Evolutionary conservation across 1,140 invertebrate genomes (phyloP), one percentile per base, ranked within the genome.

Genomic region (Ganaspis sp.): DNA sequence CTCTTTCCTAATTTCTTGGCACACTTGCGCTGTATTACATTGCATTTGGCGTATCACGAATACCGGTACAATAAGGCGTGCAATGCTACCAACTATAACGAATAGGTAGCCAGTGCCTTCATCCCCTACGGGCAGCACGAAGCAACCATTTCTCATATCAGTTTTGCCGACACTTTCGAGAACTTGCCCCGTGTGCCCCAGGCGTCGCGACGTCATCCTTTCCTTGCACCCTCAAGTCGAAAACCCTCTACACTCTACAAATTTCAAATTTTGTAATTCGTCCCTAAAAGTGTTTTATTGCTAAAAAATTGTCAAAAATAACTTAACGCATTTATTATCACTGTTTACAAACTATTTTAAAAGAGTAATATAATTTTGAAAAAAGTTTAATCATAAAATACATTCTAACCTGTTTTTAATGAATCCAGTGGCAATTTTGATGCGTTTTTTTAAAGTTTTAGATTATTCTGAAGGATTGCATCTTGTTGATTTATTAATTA

Each of bases 121-220:
- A 82, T 85, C 83, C 89, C 90, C 87, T 83, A 85, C 86, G 89
- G 90, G 82, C 85, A 88, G 86, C 90, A 91, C 89, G 90, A 84
- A 90, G 83, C 83, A 85, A 77, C 89, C 88, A 87, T 90, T 90
- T 90, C 89, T 91, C 89, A 90, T 90, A 90, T 90, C 88, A 90
- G 89, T 90, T 89, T 87, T 86, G 87, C 84, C 85, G 89, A 90
- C 89, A 91, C 89, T 89, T 89, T 89, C 79, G 88, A 89, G 87
- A 90, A 91, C 83, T 90, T 90, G 84, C 78, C 77, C 80, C 80
- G 80, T 83, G 83, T 82, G 85, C 87, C 85, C 81, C 80, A 80
- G 84, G 86, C 83, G 80, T 87, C 85, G 84, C 82, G 82, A 87
- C 84, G 86, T 88, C 89, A 89, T 85, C 86, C 87, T 83, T 87